A percentile compares a stretch with the other conserved stretches of the same genome.
Evolutionary conservation across 2,797 vertebrate genomes (phyloP).

Genomic region (Melanotaenia parkinsoni): DNA sequence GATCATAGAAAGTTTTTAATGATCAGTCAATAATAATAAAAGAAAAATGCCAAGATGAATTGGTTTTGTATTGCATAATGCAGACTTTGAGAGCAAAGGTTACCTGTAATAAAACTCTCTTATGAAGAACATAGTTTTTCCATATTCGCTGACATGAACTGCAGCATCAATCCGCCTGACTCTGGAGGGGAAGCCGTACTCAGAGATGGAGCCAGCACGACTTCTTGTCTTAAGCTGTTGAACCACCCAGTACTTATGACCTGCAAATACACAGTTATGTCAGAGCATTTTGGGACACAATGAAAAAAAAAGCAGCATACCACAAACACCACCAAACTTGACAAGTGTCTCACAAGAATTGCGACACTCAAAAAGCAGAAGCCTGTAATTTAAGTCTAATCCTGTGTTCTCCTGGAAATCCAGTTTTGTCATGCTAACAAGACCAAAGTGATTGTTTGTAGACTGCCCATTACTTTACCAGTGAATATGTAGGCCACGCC

Average conservation of each 20-base stretch:
- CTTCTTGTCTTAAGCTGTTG: conserved; percentile 69
- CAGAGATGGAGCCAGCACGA: conserved; percentile 68
- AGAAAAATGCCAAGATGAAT: too few species aligned
- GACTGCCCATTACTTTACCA: conserved; percentile 71
- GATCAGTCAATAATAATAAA: too few species aligned
- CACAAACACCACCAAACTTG: conserved; percentile 53
- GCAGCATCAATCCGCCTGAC: conserved; percentile 72
- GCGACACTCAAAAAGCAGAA: conserved; percentile 61
- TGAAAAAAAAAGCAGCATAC: conserved; percentile 56
- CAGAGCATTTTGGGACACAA: conserved; percentile 50
- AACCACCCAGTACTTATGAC: conserved; percentile 79
- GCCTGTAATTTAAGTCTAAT: conserved; percentile 69
- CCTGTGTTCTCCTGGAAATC: conserved; percentile 54
- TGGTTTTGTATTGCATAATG: too few species aligned
- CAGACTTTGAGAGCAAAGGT: neutral
- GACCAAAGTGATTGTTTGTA: conserved; percentile 57
- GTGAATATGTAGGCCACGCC: conserved; percentile 73
- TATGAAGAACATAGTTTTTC: conserved; percentile 75
- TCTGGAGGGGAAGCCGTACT: conserved; percentile 70
- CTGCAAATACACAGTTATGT: conserved; percentile 72
- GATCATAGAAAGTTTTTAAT: too few species aligned
- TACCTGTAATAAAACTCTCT: conserved; percentile 77
- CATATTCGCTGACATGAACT: conserved; percentile 63
- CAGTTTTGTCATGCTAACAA: conserved; percentile 68
- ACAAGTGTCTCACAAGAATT: conserved; percentile 54